Conservation (phyloP, 1,140 invertebrate species). For the Luehdorfia chinensis region DNA sequence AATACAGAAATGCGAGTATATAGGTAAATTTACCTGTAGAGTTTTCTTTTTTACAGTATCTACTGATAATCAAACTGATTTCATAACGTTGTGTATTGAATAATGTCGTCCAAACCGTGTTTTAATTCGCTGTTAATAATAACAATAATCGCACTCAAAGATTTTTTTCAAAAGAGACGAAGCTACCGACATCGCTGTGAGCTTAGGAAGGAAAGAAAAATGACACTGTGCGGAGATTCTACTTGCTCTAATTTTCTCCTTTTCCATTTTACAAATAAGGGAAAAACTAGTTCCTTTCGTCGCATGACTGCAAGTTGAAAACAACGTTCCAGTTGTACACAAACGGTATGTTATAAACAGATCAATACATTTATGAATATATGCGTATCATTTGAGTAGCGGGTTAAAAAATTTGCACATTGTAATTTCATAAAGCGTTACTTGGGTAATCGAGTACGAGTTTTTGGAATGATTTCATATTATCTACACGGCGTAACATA, state of each 20-base stretch:
- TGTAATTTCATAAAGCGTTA: neutral
- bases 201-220: neutral
- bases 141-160: neutral
- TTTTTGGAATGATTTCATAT: conserved; percentile 6
- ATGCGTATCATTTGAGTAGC: too few relatives aligned
- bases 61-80: too few relatives aligned
- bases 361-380: too few relatives aligned
- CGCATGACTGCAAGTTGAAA: too few relatives aligned
- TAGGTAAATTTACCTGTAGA: too few relatives aligned
- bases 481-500: conserved; percentile 11
- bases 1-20: too few relatives aligned
- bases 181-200: neutral
- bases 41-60: too few relatives aligned
- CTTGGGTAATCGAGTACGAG: conserved; percentile 7
- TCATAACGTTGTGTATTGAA: neutral
- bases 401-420: conserved; percentile 1
- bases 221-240: neutral
- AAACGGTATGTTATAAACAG: too few relatives aligned
- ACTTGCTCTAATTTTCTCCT: neutral
- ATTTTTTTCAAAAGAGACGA: neutral
- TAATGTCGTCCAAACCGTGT: neutral
- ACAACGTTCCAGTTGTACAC: too few relatives aligned
- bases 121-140: neutral
- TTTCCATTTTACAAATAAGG: neutral
- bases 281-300: neutral